A percentile compares a stretch with the other conserved stretches of the same genome.
phyloP scores from a whole-genome alignment of 2,113 vertebrate genomes.

The Ceyx melanurus region DNA sequence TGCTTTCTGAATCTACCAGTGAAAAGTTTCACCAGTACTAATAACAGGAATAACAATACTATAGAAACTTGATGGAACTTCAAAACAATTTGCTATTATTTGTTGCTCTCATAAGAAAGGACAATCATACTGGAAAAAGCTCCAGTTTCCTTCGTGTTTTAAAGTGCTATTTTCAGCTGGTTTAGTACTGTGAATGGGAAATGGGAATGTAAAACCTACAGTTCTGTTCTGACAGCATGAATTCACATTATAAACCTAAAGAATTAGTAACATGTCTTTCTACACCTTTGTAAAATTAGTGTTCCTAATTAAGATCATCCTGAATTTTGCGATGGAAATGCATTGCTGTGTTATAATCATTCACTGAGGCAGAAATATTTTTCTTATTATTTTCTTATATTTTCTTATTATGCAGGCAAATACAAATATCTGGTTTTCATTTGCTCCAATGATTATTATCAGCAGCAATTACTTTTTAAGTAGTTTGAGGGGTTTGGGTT shows the following conservation, averaged over 20 bases:
- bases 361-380: background rate
- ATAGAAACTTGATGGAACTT: background rate
- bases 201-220: background rate
- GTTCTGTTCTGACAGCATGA: background rate
- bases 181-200: background rate
- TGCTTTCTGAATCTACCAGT: background rate
- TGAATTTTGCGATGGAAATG: background rate
- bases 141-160: background rate
- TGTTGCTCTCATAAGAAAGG: background rate
- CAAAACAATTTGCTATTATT: slow-evolving; percentile 3
- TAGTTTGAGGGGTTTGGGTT: fast-evolving
- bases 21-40: background rate
- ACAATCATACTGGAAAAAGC: background rate
- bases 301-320: background rate
- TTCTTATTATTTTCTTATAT: background rate
- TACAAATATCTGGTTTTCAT: background rate
- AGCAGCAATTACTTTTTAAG: background rate
- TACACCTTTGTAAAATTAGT: background rate
- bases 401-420: background rate
- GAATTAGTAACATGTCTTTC: background rate
- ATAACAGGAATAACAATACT: background rate
- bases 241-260: background rate
- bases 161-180: background rate
- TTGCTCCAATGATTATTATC: background rate
- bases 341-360: background rate